Evolutionary conservation across 1,140 invertebrate species (phyloP), one percentile per base, ranked within the genome.

Genomic region (Helicoverpa armigera): DNA sequence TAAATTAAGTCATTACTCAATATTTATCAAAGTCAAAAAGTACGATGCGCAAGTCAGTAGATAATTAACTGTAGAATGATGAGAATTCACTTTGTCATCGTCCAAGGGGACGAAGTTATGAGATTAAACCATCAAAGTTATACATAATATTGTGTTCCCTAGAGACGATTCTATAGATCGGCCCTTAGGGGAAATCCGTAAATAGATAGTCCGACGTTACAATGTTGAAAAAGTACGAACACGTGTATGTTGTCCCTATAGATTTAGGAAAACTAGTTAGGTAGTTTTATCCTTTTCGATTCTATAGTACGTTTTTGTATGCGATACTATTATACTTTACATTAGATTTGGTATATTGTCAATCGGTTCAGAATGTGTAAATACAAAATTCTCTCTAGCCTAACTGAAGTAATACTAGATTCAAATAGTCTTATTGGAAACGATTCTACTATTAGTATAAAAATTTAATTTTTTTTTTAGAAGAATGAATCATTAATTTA

Each of bases 1-100:
- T 43, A 18, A 67, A 67, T 67, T 50, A 50, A 67, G 63, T 67
- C 18, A 29, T 54, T 3, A 56, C 3, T 18, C 35, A 53, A 51
- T 51, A 70, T 70, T 70, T 53, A 18, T 70, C 67, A 54, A 51
- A 69, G 50, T 53, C 50, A 70, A 70, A 18, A 70, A 70, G 31
- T 70, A 54, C 23, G 67, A 54, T 31, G 12, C 35, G 50, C 50
- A 31, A 70, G 16, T 70, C 23, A 53, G 50, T 29, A 53, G 67
- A 70, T 70, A 70, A 70, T 70, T 51, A 53, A 70, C 18, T 70
- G 23, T 65, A 43, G n/a, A 14, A 35, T 70, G 67, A 53, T 23
- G 11, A 53, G 50, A 70, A 53, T 54, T 70, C 50, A 70, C 67
- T 70, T 70, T 50, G 35, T 53, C 67, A 70, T 54, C 67, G 48